Evolutionary conservation across 2,797 vertebrate species (phyloP), one percentile per base, ranked within the genome.

Genomic region (Sebastes hubbsi): DNA sequence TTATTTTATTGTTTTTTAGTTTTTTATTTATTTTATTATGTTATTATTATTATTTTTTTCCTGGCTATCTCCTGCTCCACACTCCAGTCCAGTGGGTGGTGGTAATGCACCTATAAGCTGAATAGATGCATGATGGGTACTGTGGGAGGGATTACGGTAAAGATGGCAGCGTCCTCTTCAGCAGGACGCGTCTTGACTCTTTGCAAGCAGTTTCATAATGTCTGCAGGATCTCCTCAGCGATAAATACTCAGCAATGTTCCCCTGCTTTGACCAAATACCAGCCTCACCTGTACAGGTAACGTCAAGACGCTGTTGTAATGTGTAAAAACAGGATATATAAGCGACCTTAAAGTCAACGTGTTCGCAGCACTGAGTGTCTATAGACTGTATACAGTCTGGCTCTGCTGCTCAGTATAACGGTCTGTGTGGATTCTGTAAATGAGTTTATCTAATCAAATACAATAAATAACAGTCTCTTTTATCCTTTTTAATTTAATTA

Each of bases 151-250:
- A 18, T 18, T 66, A 56, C 25, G 22, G 56, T 32, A 91, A 96
- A 96, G 78, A 96, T 96, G 96, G 96, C 96, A 83, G 91, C 93
- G 92, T 92, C 93, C 95, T 90, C 89, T 0, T 49, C 87, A 1
- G 65, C 71, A 55, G 93, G 94, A 86, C 95, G 95, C 77, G 77
- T 95, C 81, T 78, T 94, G 78, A 90, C 83, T 80, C 73, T 96
- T 63, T 97, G 96, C 86, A 95, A 88, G 61, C 94, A 94, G 30
- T 95, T 96, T 94, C 92, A 96, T 67, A 94, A 87, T 49, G 85
- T 86, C 30, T 80, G 92, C 18, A 90, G 90, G 69, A 86, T 96
- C 55, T 93, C 95, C 42, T 75, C 95, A 8, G 29, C 65, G 5
- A 60, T 80, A 64, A 84, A 74, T 20, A 27, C 78, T 77, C 91